These are phyloP conservation scores for Rousettus leschenaultii DNA, from an alignment of 2,113 vertebrate genomes.

Conservation along the genomic window DNA sequence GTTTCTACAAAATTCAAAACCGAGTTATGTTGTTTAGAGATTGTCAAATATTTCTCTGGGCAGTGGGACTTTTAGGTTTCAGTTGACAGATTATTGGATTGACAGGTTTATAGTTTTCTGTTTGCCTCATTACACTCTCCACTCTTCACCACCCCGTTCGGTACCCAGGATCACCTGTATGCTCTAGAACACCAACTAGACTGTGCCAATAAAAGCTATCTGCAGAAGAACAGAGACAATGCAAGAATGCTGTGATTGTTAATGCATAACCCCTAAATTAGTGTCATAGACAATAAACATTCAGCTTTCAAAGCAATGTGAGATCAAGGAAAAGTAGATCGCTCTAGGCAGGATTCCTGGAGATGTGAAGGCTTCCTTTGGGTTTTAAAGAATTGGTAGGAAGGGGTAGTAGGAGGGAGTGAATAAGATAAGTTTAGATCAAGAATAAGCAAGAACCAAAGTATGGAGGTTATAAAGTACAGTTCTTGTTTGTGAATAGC, in stretches of 20 bases:
- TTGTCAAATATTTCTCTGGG: neutral
- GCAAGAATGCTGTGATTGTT: neutral
- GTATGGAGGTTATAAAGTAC: neutral
- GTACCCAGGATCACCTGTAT: neutral
- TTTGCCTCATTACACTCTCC: neutral
- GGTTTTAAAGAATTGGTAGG: neutral
- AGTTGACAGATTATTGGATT: neutral
- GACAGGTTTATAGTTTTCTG: neutral
- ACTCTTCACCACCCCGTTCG: neutral
- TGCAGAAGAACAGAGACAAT: neutral
- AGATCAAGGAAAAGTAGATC: conserved; percentile 1
- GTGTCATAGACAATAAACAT: neutral
- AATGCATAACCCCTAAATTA: neutral
- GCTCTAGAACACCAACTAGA: neutral
- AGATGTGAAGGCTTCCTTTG: neutral
- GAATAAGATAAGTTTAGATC: neutral
- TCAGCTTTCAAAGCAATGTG: neutral
- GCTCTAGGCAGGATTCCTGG: neutral
- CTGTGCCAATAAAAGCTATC: neutral
- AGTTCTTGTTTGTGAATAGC: neutral
- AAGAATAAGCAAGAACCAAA: neutral
- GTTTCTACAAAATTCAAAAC: conserved; percentile 39
- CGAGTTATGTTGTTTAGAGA: neutral
- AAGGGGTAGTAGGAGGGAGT: neutral
- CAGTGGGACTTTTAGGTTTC: neutral